Percentiles rank a stretch among this genome's conserved stretches.
phyloP scores from a whole-genome alignment of 2,797 vertebrate species.

The Falco novaeseelandiae region DNA sequence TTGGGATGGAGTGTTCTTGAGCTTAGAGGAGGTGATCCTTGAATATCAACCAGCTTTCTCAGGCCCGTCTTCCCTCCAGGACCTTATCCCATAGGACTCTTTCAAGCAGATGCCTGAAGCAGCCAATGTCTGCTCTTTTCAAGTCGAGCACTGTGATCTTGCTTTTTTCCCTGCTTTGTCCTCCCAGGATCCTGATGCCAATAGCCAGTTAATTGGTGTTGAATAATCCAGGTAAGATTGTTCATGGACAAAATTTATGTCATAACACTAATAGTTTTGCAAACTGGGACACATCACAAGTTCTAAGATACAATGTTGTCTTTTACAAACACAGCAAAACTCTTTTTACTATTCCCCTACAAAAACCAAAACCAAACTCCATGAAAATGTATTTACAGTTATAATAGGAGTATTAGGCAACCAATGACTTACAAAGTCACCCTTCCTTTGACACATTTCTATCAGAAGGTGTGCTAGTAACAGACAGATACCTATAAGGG shows the following conservation, averaged over 20 bases:
- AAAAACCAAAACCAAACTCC: fast-evolving
- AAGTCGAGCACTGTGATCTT: background rate
- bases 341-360: background rate
- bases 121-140: background rate
- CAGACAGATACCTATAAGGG: background rate
- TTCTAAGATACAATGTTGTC: background rate
- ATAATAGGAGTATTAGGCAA: background rate
- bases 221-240: background rate
- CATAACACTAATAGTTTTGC: background rate
- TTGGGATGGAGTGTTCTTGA: too few relatives aligned
- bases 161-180: background rate
- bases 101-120: background rate
- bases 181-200: background rate
- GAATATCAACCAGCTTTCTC: background rate
- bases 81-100: background rate
- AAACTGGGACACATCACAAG: background rate
- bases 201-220: background rate
- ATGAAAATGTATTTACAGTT: background rate
- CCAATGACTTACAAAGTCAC: background rate
- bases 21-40: too few relatives aligned
- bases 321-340: background rate
- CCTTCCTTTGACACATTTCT: background rate
- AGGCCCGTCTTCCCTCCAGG: background rate
- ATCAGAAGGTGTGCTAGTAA: background rate
- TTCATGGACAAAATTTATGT: background rate